These are phyloP conservation scores for Rhinella marina DNA, from an alignment of 2,797 vertebrate species.

Conservation along the genomic window DNA sequence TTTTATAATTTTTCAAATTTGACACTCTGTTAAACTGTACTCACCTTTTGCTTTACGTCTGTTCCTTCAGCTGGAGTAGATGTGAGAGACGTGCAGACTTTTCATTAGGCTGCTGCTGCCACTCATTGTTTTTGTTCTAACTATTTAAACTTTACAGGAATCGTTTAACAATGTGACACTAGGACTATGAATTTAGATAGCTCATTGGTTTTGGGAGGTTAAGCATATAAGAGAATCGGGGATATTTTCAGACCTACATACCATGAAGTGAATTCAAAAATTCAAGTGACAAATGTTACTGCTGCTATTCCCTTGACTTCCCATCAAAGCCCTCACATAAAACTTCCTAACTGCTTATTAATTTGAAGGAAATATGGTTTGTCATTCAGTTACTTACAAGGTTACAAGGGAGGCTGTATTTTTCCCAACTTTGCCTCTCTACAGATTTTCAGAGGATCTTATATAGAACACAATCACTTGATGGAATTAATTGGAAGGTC, in stretches of 20 bases:
- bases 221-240: constrained; percentile 71
- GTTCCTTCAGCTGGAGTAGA: not conserved
- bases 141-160: constrained; percentile 75
- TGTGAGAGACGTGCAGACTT: constrained; percentile 7
- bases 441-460: constrained; percentile 17
- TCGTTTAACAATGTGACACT: constrained; percentile 76
- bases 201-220: constrained; percentile 83
- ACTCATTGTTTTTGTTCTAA: constrained; percentile 65
- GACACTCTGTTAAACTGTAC: too few relatives aligned
- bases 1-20: too few relatives aligned
- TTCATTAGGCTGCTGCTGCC: constrained; percentile 23
- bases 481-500: constrained; percentile 78
- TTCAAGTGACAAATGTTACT: constrained; percentile 66
- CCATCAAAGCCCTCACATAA: constrained; percentile 71
- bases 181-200: constrained; percentile 83
- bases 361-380: constrained; percentile 73
- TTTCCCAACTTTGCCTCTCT: not conserved
- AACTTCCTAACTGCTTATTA: constrained; percentile 76
- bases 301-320: constrained; percentile 72
- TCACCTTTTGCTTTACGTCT: not conserved
- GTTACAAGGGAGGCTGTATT: constrained; percentile 38
- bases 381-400: constrained; percentile 70
- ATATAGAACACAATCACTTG: constrained; percentile 47
- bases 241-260: constrained; percentile 73
- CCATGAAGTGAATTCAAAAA: constrained; percentile 73